Conservation (phyloP, 2,113 vertebrate genomes). For the Leptosomus discolor region DNA sequence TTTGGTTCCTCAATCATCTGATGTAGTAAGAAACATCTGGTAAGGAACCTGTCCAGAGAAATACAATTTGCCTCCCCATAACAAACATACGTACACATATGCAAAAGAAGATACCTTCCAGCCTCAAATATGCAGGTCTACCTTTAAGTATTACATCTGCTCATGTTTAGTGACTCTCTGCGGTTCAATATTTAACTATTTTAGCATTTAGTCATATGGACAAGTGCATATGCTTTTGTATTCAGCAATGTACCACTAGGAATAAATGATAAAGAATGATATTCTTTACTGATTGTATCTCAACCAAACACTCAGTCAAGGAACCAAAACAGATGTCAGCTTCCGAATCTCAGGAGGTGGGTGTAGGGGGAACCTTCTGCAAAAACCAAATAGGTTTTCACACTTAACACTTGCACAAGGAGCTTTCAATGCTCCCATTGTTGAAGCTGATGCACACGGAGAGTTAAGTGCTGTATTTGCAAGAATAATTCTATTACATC, state of each 20-base stretch:
- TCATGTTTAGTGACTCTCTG: constrained; percentile 35
- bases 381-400: constrained; percentile 33
- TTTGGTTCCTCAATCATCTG: constrained; percentile 59
- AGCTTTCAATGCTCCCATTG: not conserved
- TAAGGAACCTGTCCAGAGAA: constrained; percentile 67
- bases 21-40: constrained; percentile 70
- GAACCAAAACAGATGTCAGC: constrained; percentile 59
- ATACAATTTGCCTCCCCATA: not conserved
- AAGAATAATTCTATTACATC: not conserved
- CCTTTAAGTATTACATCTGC: constrained; percentile 24
- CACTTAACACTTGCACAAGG: not conserved
- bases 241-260: constrained; percentile 28
- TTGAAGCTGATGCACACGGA: not conserved
- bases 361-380: not conserved
- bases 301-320: not conserved
- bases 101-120: constrained; percentile 16
- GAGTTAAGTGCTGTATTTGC: not conserved
- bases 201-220: constrained; percentile 12
- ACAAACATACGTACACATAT: not conserved
- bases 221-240: constrained; percentile 40
- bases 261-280: constrained; percentile 32
- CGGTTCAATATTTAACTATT: constrained; percentile 49
- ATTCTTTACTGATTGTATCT: constrained; percentile 8
- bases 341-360: constrained; percentile 46
- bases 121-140: constrained; percentile 15